These are phyloP conservation scores for Oryzias javanicus DNA, from an alignment of 2,113 vertebrate genomes.

Conservation along the genomic window DNA sequence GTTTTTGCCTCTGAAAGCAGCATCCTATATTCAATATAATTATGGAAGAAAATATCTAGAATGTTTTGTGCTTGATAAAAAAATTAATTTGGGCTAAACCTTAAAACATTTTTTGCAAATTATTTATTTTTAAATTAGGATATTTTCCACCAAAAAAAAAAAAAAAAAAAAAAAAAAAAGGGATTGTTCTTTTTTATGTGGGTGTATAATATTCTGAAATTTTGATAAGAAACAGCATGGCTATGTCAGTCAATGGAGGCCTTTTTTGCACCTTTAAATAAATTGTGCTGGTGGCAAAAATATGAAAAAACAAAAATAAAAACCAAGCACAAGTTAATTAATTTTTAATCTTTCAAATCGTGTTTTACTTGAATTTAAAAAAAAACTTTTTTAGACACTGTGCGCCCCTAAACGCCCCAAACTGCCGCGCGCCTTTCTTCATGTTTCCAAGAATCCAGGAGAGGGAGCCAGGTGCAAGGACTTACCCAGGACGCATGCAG, in stretches of 20 bases:
- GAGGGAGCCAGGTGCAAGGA: conserved; percentile 74
- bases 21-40: conserved; percentile 19
- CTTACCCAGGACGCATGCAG: conserved; percentile 31
- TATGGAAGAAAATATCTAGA: conserved; percentile 6
- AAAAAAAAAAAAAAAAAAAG: not conserved
- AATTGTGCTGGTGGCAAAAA: too few species aligned
- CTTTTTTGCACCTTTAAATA: too few species aligned
- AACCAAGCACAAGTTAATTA: too few species aligned
- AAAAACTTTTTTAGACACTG: not conserved
- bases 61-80: conserved; percentile 3
- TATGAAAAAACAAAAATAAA: too few species aligned
- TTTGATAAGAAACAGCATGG: too few species aligned
- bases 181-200: not conserved
- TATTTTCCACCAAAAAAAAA: not conserved
- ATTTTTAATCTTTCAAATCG: too few species aligned
- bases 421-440: conserved; percentile 2
- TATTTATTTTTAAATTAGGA: too few species aligned
- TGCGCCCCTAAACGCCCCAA: not conserved
- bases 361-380: too few species aligned
- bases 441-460: conserved; percentile 61
- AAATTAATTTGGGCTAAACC: not conserved
- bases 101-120: too few species aligned
- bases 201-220: not conserved
- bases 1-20: conserved; percentile 13
- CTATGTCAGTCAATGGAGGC: too few species aligned